Conservation (phyloP, 2,113 vertebrate species). For the Ictidomys tridecemlineatus region DNA sequence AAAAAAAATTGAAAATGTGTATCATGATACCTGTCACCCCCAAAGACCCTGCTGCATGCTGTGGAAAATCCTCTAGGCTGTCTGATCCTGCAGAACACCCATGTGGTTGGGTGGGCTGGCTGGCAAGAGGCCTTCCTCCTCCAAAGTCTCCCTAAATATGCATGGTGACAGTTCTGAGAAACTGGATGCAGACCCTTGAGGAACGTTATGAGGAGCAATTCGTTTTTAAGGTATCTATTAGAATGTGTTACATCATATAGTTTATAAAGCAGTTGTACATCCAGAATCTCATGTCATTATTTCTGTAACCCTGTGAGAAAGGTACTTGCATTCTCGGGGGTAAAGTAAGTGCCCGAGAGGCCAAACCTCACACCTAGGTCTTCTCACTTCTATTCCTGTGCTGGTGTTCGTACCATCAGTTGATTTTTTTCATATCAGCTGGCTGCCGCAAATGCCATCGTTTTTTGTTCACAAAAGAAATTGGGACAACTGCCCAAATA, state of each 20-base stretch:
- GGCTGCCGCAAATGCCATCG: neutral
- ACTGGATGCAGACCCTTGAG: neutral
- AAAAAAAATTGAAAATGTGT: neutral
- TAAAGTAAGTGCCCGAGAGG: neutral
- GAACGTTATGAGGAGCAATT: rapidly evolving
- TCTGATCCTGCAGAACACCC: neutral
- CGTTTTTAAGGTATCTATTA: neutral
- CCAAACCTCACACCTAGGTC: neutral
- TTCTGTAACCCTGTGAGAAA: neutral
- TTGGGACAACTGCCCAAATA: neutral
- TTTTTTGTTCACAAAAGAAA: neutral
- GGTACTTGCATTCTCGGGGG: neutral
- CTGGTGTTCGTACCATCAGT: neutral
- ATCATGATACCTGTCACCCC: neutral
- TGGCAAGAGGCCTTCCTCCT: neutral
- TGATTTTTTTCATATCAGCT: neutral
- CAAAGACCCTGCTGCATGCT: neutral
- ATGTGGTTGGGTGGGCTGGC: neutral
- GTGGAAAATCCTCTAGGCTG: neutral
- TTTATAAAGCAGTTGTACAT: neutral
- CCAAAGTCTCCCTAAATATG: neutral
- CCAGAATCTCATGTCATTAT: neutral
- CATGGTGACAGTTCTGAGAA: neutral
- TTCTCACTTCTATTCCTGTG: neutral
- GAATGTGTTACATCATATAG: neutral